These are phyloP conservation scores for Cirrhinus mrigala DNA, from an alignment of 2,797 vertebrate species.

Conservation along the genomic window DNA sequence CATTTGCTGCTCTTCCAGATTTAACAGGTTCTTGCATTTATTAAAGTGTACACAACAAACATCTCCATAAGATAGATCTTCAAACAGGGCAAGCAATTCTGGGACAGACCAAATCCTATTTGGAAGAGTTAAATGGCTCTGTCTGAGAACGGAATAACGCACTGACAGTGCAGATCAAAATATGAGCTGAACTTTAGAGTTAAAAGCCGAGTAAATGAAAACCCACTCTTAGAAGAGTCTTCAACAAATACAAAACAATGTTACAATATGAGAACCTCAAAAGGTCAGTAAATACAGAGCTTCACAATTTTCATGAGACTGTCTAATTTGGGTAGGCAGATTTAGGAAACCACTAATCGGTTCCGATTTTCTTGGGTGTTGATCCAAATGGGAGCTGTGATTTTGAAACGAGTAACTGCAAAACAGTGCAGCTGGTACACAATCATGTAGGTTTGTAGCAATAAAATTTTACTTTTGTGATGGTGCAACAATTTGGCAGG, in stretches of 20 bases:
- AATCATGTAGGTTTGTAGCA: not conserved
- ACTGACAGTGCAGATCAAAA: slow-evolving; percentile 34
- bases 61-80: slow-evolving; percentile 47
- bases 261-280: not conserved
- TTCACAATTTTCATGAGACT: not conserved
- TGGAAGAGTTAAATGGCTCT: slow-evolving; percentile 48
- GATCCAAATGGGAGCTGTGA: not conserved
- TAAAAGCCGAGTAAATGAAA: not conserved
- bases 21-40: slow-evolving; percentile 64
- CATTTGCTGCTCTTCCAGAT: slow-evolving; percentile 66
- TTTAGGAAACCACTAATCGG: not conserved
- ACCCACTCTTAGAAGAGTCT: not conserved
- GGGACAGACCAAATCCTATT: slow-evolving; percentile 55
- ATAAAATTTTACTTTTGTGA: not conserved
- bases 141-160: slow-evolving; percentile 21
- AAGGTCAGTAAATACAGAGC: not conserved
- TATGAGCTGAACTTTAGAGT: not conserved
- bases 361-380: not conserved
- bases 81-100: slow-evolving; percentile 48
- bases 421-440: not conserved
- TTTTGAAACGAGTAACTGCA: not conserved
- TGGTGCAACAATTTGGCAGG: not conserved
- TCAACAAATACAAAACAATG: not conserved
- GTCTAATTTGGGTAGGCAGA: not conserved
- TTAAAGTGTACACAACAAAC: slow-evolving; percentile 64